Conservation (phyloP, 2,113 vertebrate genomes). For the Chionomys nivalis region DNA sequence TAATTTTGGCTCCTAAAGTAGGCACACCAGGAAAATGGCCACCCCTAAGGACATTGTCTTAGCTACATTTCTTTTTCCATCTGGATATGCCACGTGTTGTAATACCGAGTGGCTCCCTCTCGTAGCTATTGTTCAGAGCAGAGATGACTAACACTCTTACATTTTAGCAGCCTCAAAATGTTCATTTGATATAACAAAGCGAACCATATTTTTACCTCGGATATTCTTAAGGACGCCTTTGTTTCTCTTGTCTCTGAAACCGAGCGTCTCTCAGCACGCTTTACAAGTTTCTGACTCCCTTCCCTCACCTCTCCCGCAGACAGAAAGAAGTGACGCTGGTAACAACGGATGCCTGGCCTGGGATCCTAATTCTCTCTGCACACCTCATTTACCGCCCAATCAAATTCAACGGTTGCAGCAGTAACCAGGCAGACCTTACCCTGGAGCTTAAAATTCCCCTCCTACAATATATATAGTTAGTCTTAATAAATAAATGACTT, state of each 20-base stretch:
- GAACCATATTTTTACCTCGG: not conserved
- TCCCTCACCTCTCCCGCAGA: slow-evolving; percentile 58
- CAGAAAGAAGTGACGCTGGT: slow-evolving; percentile 67
- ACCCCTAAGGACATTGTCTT: not conserved
- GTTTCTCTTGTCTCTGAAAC: slow-evolving; percentile 40
- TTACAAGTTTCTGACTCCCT: not conserved
- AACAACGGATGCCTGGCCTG: slow-evolving; percentile 49
- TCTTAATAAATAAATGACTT: slow-evolving; percentile 97
- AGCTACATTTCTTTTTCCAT: not conserved
- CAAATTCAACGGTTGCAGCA: slow-evolving; percentile 72
- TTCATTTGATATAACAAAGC: not conserved
- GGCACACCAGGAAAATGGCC: not conserved
- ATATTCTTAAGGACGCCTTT: slow-evolving; percentile 40
- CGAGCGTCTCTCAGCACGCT: not conserved
- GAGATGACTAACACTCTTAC: too few relatives aligned
- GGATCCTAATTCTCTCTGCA: slow-evolving; percentile 73
- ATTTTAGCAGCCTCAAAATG: not conserved
- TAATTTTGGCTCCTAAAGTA: not conserved
- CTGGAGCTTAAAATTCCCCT: slow-evolving; percentile 84
- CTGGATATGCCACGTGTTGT: not conserved
- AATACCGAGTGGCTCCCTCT: not conserved
- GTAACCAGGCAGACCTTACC: slow-evolving; percentile 80
- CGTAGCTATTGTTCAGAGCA: accelerated
- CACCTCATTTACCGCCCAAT: slow-evolving; percentile 81
- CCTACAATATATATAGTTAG: slow-evolving; percentile 90